Evolutionary conservation across 2,113 vertebrate species (phyloP), one percentile per base, ranked within the genome.

Genomic region (Diphyllodes magnificus): DNA sequence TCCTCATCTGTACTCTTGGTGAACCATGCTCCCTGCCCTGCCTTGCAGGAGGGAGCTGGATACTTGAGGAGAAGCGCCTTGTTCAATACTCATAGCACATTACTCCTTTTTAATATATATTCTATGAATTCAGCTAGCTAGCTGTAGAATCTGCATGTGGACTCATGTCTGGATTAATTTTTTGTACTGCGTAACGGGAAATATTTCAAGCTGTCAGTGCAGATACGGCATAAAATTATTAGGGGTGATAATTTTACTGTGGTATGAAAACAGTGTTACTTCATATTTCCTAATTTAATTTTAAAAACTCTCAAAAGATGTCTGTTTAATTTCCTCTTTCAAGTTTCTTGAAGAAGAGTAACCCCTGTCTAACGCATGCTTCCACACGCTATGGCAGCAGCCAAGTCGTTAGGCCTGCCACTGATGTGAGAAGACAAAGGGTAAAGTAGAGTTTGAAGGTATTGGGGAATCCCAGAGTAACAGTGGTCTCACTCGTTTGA

Each of bases 361-460:
- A 7, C 33, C 35, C 44, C 17, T 61, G 59, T 6, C n/a, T 7
- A 3, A 11, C n/a, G 11, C 1, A 0, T 18, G 42, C 20, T 73
- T 18, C 30, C 3, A 0, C 11, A 2, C 0, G 0, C 19, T 9
- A 0, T 35, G 31, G 57, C 69, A 51, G 28, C 15, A 50, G 68
- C 51, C 23, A 9, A 3, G 15, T 12, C 60, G 42, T 35, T 7
- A 47, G 73, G 69, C 25, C 57, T 30, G 42, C 35, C 63, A 0
- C 45, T 56, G 13, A 6, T 11, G 0, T 0, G 37, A 19, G 53
- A 13, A 25, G 19, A 30, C 16, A 22, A 28, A 18, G 37, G n/a
- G 31, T 27, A 23, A 44, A 49, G n/a, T 39, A 4, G 25, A 8
- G 56, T 30, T 23, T 47, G 63, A 15, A 40, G 49, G 37, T 14